phyloP scores from a whole-genome alignment of 1,140 invertebrate species.

The Mesaphorura yosii region DNA sequence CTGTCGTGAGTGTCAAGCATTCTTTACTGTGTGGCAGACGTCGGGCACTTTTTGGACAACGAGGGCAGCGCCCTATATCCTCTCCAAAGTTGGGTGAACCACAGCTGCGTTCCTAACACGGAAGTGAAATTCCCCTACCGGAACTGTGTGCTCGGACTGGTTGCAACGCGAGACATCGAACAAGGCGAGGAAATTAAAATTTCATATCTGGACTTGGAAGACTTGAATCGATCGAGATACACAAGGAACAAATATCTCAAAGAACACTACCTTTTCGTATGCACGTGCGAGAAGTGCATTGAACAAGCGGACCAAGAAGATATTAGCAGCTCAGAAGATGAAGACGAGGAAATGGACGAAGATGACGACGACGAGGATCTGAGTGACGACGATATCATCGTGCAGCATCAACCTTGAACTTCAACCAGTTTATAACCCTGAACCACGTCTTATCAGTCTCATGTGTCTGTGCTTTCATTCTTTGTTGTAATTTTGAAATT shows the following conservation, averaged over 20 bases:
- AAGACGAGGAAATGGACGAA: slow-evolving; percentile 35
- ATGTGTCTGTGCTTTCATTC: too few species aligned
- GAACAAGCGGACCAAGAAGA: slow-evolving; percentile 61
- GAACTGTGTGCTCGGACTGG: slow-evolving; percentile 63
- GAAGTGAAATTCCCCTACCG: slow-evolving; percentile 71
- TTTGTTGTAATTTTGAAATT: too few species aligned
- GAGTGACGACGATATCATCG: background rate
- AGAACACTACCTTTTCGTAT: slow-evolving; percentile 78
- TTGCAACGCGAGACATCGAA: slow-evolving; percentile 60
- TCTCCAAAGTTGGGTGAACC: slow-evolving; percentile 77
- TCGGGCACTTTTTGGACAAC: slow-evolving; percentile 78
- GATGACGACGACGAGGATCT: slow-evolving; percentile 6
- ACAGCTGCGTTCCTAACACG: slow-evolving; percentile 74
- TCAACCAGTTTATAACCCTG: too few species aligned
- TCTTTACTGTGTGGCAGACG: slow-evolving; percentile 46
- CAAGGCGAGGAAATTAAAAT: slow-evolving; percentile 80
- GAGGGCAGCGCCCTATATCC: slow-evolving; percentile 83
- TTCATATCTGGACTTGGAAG: slow-evolving; percentile 80
- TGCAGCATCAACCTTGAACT: too few species aligned
- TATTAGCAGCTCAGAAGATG: slow-evolving; percentile 62
- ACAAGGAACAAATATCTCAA: slow-evolving; percentile 62
- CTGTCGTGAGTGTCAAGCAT: slow-evolving; percentile 1
- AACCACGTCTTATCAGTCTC: too few species aligned
- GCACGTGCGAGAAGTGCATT: slow-evolving; percentile 67
- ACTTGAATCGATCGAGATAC: slow-evolving; percentile 63